Base-by-base conservation (phyloP, 2,113 vertebrate species). In the Indicator maculatus region DNA sequence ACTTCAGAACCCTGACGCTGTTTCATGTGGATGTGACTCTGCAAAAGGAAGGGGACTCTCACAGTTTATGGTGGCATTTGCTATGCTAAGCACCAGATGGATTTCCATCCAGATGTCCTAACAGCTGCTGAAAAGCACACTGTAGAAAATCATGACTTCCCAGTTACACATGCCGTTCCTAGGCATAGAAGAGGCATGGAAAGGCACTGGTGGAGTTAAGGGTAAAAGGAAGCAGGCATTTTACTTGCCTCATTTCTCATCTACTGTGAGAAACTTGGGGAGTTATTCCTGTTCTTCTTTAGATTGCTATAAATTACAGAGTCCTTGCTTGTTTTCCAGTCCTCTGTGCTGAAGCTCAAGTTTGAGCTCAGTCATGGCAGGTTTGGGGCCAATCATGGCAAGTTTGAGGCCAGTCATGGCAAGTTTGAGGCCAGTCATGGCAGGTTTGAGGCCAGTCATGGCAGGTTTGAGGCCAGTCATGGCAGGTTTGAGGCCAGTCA, bases 21-120 rank as follows among this genome's bases (percentile, higher is more conserved):
- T 47, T 91, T 83, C n/a, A 8, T 36, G 30, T 86, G 74, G 55
- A 5, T n/a, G 36, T 56, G 24, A 45, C 60, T 72, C 27, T 70
- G 82, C 61, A 75, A 74, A 91, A 86, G 58, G 55, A 92, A 60
- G 31, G 66, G 24, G 17, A 78, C 70, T 86, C 41, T 64, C 61
- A 36, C 67, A 61, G 88, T 74, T 91, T 88, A 82, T 63, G 70
- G 83, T 86, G 78, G 50, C 27, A 4, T 73, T 89, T 82, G 71
- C 71, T 87, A 2, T 7, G 0, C 58, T 65, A 36, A 92, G 80
- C 45, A 39, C 63, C 91, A 93, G 83, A 90, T 84, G 73, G n/a
- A 24, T 97, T 88, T 78, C 36, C 47, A 83, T 80, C 81, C 81
- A 93, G 91, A 85, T 95, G 89, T 91, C 58, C 47, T 71, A 90